Percentiles rank a stretch among this genome's conserved stretches.
phyloP scores from a whole-genome alignment of 2,797 vertebrate genomes.

The Coracias cyanogaster region DNA sequence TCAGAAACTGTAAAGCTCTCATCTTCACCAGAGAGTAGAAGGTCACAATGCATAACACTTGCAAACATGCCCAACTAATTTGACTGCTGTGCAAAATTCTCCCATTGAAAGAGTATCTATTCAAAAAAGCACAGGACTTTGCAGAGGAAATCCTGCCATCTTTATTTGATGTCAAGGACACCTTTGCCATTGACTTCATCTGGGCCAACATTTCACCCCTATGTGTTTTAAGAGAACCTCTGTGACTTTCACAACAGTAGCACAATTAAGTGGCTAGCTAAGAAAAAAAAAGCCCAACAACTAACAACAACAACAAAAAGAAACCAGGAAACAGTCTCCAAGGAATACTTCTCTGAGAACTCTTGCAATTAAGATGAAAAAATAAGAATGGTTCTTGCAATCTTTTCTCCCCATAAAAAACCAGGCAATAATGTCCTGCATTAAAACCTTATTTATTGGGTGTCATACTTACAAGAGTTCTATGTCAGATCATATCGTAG shows the following conservation, averaged over 20 bases:
- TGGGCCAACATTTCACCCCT: background rate
- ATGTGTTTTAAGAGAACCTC: background rate
- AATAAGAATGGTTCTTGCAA: background rate
- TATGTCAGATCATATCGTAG: background rate
- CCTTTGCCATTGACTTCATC: background rate
- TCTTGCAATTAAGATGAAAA: background rate
- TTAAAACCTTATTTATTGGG: background rate
- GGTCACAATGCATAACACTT: background rate
- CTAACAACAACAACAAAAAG: background rate
- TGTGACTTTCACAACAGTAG: conserved; percentile 2
- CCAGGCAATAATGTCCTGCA: background rate
- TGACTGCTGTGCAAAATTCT: background rate
- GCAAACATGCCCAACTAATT: background rate
- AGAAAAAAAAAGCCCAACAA: background rate
- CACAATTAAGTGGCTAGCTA: background rate
- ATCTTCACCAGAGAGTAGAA: background rate
- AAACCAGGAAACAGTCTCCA: background rate
- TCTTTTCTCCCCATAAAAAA: background rate
- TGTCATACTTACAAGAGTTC: background rate
- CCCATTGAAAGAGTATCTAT: background rate
- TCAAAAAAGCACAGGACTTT: background rate
- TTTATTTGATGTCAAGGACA: background rate
- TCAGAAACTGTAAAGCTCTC: background rate
- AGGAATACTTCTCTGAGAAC: background rate
- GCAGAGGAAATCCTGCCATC: background rate